phyloP scores from a whole-genome alignment of 2,888 invertebrate species.

The Nemurella pictetii region DNA sequence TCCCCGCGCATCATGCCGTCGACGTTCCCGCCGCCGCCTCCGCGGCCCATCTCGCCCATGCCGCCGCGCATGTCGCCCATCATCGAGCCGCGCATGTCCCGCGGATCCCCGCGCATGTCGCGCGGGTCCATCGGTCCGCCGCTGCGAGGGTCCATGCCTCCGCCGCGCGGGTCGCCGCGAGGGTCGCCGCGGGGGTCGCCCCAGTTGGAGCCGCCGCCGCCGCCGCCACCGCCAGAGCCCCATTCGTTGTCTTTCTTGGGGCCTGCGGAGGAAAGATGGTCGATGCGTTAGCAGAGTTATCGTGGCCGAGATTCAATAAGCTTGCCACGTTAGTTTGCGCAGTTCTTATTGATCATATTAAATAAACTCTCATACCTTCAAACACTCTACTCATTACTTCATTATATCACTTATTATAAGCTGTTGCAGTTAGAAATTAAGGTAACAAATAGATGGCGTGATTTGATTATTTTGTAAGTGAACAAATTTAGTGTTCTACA shows the following conservation, averaged over 20 bases:
- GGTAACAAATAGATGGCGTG: too few species aligned
- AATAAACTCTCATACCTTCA: too few species aligned
- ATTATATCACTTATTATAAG: too few species aligned
- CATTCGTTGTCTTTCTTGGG: conserved; percentile 62
- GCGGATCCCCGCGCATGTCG: conserved; percentile 57
- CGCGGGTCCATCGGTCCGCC: conserved; percentile 57
- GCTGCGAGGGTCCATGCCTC: conserved; percentile 56
- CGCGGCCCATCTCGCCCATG: conserved; percentile 51
- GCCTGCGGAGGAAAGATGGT: conserved; percentile 43
- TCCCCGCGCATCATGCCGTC: conserved; percentile 65
- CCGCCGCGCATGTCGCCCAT: conserved; percentile 45
- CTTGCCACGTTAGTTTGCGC: too few species aligned
- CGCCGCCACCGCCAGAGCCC: conserved; percentile 61
- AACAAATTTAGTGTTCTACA: too few species aligned
- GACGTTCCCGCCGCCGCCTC: conserved; percentile 54
- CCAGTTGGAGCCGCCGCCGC: conserved; percentile 57
- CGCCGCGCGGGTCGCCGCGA: conserved; percentile 46
- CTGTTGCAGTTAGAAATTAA: too few species aligned
- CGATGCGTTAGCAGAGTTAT: too few species aligned
- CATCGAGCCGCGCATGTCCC: conserved; percentile 32
- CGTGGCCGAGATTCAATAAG: too few species aligned
- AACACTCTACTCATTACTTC: too few species aligned
- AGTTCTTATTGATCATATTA: too few species aligned
- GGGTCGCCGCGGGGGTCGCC: conserved; percentile 46
- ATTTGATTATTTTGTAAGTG: too few species aligned